phyloP scores from a whole-genome alignment of 2,113 vertebrate genomes.

The Scolopax mira region DNA sequence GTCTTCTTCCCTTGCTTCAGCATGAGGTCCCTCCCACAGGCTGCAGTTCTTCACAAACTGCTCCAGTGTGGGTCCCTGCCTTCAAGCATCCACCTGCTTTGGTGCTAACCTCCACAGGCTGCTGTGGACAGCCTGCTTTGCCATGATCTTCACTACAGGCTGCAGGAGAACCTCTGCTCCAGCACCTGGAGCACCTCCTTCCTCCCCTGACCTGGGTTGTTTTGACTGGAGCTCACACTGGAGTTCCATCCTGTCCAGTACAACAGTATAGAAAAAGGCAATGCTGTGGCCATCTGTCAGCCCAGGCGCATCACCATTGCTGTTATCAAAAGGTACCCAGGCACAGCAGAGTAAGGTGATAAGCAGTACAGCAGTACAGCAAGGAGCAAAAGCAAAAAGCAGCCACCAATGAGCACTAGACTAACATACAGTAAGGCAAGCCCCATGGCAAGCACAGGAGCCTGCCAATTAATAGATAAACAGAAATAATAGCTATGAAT shows the following conservation, averaged over 20 bases:
- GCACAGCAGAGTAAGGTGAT: background rate
- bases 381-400: background rate
- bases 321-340: background rate
- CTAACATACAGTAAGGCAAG: background rate
- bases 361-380: background rate
- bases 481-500: background rate
- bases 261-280: background rate
- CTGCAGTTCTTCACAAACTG: background rate
- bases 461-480: background rate
- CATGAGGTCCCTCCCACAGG: background rate
- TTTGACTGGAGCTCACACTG: background rate
- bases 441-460: background rate
- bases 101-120: background rate
- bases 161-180: background rate
- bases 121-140: background rate
- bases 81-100: background rate
- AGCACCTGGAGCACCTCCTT: background rate
- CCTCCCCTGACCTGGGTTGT: background rate
- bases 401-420: background rate
- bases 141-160: background rate
- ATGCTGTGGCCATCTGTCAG: background rate
- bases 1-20: background rate
- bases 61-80: background rate
- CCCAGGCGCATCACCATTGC: background rate
- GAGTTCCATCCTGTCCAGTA: background rate